These are phyloP conservation scores for Cinara cedri DNA, from an alignment of 2,888 invertebrate species.

Conservation along the genomic window DNA sequence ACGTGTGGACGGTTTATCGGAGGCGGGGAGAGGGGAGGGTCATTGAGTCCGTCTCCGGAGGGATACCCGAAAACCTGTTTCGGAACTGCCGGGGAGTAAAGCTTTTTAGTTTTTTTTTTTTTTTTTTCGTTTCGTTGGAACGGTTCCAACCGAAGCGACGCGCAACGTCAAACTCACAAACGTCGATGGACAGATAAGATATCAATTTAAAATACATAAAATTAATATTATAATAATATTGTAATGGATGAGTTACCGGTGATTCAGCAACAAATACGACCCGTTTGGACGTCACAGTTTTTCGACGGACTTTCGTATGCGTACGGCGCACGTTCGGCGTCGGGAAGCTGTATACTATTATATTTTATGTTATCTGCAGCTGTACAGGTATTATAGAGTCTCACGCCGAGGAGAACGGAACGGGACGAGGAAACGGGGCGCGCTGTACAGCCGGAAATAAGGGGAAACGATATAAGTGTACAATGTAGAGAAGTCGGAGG, in stretches of 20 bases:
- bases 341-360: neutral
- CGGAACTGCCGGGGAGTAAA: neutral
- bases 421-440: too few relatives aligned
- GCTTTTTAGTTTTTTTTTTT: neutral
- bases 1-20: slow-evolving; percentile 9
- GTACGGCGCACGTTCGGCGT: neutral
- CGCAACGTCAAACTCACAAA: neutral
- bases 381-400: too few relatives aligned
- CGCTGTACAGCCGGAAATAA: too few relatives aligned
- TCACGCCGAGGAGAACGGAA: too few relatives aligned
- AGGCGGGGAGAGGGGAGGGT: too few relatives aligned
- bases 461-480: too few relatives aligned
- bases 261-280: slow-evolving; percentile 34
- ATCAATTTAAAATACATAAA: slow-evolving; percentile 1
- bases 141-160: slow-evolving; percentile 17
- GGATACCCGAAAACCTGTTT: slow-evolving; percentile 24
- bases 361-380: neutral
- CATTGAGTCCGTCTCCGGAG: slow-evolving; percentile 9
- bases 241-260: slow-evolving; percentile 37
- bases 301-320: slow-evolving; percentile 9
- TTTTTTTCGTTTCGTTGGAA: slow-evolving; percentile 1
- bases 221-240: neutral
- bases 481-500: too few relatives aligned
- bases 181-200: slow-evolving; percentile 35
- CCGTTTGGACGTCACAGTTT: neutral